Base-by-base conservation (phyloP, 2,113 vertebrate genomes). In the Gopherus flavomarginatus region DNA sequence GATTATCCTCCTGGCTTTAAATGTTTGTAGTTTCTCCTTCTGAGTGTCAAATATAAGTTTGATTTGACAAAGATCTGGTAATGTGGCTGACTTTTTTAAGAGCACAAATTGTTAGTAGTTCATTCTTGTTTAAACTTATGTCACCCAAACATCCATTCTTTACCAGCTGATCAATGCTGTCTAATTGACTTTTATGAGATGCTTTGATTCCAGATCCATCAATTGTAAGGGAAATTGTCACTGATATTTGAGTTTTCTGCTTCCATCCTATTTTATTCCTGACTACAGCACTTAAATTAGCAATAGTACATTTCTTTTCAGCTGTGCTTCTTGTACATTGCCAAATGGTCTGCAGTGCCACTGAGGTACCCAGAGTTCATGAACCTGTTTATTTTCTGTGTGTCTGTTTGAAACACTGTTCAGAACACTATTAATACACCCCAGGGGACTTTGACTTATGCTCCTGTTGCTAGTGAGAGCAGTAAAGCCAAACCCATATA, bases 401-500 rank as follows among this genome's bases (percentile, higher is more conserved):
- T 78, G 75, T 47, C 42, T 44, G 42, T 84, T 49, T 78, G 89
- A 87, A 93, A 91, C 38, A 69, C 5, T 1, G 0, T 81, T 77
- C 77, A 86, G 89, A 93, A 93, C 49, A 69, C 5, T 1, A 0
- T 81, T 77, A 69, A 86, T 29, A 57, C 27, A 89, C 65, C 54
- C 50, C 56, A 49, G 52, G 75, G 81, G 42, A 52, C 56, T 80
- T 35, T 17, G n/a, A 96, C 93, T 47, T 82, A 75, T 53, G 81
- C 52, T 87, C 78, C 54, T 85, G n/a, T 35, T 19, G 1, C 19
- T 88, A 88, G 81, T 2, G 17, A 87, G 8, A 92, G 29, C 65
- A 93, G 54, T 52, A 86, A 96, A 95, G 85, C 16, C 31, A 59
- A 31, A 94, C 35, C 69, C 69, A 81, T 87, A 77, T 21, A 72